Evolutionary conservation across 2,888 invertebrate genomes (phyloP).

Genomic region (Pseudococcus longispinus): DNA sequence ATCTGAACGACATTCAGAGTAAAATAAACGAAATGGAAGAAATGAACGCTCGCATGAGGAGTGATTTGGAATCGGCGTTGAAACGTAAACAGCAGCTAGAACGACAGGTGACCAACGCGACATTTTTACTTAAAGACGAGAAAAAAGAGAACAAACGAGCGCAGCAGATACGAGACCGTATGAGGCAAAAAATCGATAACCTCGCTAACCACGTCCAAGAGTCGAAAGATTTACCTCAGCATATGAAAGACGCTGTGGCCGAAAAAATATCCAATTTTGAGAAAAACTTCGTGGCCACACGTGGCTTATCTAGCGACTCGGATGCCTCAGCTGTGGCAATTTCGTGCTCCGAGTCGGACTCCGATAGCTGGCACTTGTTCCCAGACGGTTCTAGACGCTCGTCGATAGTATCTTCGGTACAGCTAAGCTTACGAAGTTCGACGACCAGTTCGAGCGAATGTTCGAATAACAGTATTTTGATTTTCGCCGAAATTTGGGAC

Average conservation of each 20-base stretch:
- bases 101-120: neutral
- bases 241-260: neutral
- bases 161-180: neutral
- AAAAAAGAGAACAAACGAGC: neutral
- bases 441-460: neutral
- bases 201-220: neutral
- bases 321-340: neutral
- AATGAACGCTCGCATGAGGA: neutral
- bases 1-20: neutral
- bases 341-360: neutral
- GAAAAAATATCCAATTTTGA: neutral
- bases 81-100: neutral
- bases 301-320: neutral
- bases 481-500: constrained; percentile 26
- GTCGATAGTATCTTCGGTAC: neutral
- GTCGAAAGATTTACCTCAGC: neutral
- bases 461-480: neutral
- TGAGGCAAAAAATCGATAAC: neutral
- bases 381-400: neutral
- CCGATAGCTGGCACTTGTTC: neutral
- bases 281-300: neutral
- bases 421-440: neutral
- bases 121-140: neutral
- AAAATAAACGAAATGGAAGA: neutral
- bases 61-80: neutral